Conservation (phyloP, 2,888 invertebrate genomes). For the Cylloceria caligata region DNA sequence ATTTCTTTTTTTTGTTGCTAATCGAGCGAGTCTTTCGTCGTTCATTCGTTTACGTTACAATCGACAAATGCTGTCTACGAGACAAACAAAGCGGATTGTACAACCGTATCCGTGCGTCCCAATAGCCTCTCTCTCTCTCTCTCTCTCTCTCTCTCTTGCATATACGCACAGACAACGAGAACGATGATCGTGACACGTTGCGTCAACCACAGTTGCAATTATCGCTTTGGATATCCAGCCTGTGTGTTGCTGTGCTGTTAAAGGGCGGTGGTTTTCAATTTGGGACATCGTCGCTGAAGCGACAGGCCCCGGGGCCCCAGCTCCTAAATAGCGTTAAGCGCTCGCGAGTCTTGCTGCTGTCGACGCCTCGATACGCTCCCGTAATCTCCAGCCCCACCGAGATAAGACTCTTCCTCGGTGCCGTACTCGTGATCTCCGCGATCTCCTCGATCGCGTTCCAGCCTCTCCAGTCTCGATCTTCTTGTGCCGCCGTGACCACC, state of each 20-base stretch:
- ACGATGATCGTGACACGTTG: conserved; percentile 69
- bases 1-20: conserved; percentile 14
- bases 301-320: conserved; percentile 85
- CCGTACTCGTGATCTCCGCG: conserved; percentile 84
- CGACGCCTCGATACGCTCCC: conserved; percentile 87
- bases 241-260: conserved; percentile 69
- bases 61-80: neutral
- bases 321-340: conserved; percentile 91
- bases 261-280: conserved; percentile 84
- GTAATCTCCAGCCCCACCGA: conserved; percentile 84
- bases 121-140: conserved; percentile 44
- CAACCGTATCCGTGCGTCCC: conserved; percentile 32
- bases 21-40: conserved; percentile 31
- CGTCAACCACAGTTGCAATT: conserved; percentile 80
- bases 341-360: conserved; percentile 85
- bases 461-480: conserved; percentile 81
- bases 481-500: conserved; percentile 81
- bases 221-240: conserved; percentile 47
- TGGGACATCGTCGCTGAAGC: conserved; percentile 84
- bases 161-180: conserved; percentile 63
- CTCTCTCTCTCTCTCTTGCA: conserved; percentile 36
- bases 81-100: conserved; percentile 14
- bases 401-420: conserved; percentile 84
- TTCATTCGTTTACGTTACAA: conserved; percentile 1
- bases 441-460: conserved; percentile 84